phyloP scores from a whole-genome alignment of 2,113 vertebrate genomes.

The Xenotilapia longispinis region DNA sequence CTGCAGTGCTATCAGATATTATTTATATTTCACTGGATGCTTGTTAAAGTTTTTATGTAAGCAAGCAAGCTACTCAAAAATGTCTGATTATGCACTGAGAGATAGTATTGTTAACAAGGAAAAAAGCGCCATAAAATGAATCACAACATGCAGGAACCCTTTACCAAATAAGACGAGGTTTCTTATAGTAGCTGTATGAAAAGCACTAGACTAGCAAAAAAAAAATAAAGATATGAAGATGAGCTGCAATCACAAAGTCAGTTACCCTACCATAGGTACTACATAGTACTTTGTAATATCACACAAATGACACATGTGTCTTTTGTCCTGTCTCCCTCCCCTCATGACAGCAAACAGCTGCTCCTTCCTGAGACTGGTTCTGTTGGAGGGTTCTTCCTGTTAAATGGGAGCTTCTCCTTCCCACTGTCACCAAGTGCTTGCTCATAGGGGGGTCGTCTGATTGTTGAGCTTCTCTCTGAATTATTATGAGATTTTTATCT shows the following conservation, averaged over 20 bases:
- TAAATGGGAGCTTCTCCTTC: neutral
- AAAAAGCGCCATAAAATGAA: neutral
- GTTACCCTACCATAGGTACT: neutral
- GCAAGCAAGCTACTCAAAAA: neutral
- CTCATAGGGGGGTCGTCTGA: neutral
- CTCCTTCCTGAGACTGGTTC: neutral
- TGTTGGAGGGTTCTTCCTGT: fast-evolving
- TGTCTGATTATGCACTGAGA: neutral
- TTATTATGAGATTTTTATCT: neutral
- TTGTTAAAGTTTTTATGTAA: neutral
- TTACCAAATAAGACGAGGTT: neutral
- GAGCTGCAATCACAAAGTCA: neutral
- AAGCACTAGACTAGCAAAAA: neutral
- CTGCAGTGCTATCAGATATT: neutral
- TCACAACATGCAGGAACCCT: fast-evolving
- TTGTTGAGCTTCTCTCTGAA: neutral
- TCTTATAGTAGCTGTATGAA: neutral
- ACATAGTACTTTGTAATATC: neutral
- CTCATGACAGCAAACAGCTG: neutral
- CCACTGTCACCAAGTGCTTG: neutral
- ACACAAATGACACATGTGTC: neutral
- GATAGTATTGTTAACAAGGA: neutral
- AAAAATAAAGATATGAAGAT: neutral
- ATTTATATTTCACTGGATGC: neutral
- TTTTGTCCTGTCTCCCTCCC: neutral